Conservation (phyloP, 1,140 invertebrate genomes). For the Orchesella cincta region DNA sequence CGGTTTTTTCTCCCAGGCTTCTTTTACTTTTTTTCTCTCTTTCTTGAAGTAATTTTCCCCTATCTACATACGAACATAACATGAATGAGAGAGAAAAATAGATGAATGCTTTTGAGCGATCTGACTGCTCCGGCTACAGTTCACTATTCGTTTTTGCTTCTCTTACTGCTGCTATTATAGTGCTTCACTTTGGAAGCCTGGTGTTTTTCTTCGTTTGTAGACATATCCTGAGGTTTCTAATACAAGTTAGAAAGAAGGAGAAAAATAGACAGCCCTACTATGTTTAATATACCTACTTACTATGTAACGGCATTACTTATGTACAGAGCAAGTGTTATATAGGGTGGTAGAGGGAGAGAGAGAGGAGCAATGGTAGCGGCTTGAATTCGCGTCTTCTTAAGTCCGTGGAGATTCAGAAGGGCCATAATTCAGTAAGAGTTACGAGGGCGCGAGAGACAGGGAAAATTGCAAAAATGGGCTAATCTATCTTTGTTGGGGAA, state of each 20-base stretch:
- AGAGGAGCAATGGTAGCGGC: slow-evolving; percentile 28
- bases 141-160: neutral
- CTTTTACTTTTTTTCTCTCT: neutral
- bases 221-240: neutral
- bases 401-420: slow-evolving; percentile 53
- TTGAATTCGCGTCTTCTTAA: slow-evolving; percentile 50
- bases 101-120: slow-evolving; percentile 27
- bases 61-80: slow-evolving; percentile 17
- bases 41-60: neutral
- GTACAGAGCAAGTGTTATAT: neutral
- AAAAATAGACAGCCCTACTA: slow-evolving; percentile 14
- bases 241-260: neutral
- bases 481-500: slow-evolving; percentile 55
- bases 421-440: slow-evolving; percentile 53
- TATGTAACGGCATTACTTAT: neutral
- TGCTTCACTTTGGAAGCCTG: neutral
- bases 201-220: neutral
- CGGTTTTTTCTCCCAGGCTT: neutral
- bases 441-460: slow-evolving; percentile 52
- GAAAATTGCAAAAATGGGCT: slow-evolving; percentile 55
- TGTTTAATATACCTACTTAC: slow-evolving; percentile 26
- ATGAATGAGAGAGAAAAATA: slow-evolving; percentile 15
- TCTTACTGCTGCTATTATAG: neutral
- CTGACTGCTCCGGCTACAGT: slow-evolving; percentile 16
- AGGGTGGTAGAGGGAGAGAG: slow-evolving; percentile 29